Conservation (phyloP, 2,888 invertebrate species). For the Drosophila lutescens region DNA sequence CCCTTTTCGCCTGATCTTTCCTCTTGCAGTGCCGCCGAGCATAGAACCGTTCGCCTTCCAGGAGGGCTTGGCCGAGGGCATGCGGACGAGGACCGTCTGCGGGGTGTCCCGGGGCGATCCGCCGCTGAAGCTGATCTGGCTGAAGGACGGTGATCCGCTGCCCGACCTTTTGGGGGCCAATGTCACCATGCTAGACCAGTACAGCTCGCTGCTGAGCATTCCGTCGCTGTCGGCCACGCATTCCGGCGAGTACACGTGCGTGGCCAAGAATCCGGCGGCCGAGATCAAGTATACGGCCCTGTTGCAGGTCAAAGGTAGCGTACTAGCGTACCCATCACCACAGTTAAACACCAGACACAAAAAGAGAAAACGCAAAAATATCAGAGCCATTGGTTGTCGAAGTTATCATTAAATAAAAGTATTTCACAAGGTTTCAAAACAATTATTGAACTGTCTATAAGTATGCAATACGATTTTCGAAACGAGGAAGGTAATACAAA, state of each 20-base stretch:
- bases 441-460: background rate
- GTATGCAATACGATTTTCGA: background rate
- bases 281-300: conserved; percentile 92
- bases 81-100: conserved; percentile 92
- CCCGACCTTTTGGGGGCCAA: conserved; percentile 88
- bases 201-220: conserved; percentile 91
- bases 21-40: conserved; percentile 91
- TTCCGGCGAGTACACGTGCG: conserved; percentile 91
- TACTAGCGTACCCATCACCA: conserved; percentile 73
- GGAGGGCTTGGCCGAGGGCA: conserved; percentile 92
- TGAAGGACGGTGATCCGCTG: conserved; percentile 91
- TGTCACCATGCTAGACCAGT: conserved; percentile 90
- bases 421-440: background rate
- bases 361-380: background rate
- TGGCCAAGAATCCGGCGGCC: conserved; percentile 91
- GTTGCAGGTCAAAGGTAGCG: conserved; percentile 93
- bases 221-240: conserved; percentile 90
- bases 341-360: conserved; percentile 1
- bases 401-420: background rate
- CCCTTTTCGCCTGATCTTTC: conserved; percentile 64
- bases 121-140: conserved; percentile 92
- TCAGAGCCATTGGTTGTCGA: background rate
- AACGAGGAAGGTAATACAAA: background rate
- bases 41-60: conserved; percentile 94
- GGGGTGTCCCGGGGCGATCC: conserved; percentile 92